Percentiles rank a stretch among this genome's conserved stretches.
phyloP scores from a whole-genome alignment of 2,888 invertebrate species.

The Himalopsyche tibetana region DNA sequence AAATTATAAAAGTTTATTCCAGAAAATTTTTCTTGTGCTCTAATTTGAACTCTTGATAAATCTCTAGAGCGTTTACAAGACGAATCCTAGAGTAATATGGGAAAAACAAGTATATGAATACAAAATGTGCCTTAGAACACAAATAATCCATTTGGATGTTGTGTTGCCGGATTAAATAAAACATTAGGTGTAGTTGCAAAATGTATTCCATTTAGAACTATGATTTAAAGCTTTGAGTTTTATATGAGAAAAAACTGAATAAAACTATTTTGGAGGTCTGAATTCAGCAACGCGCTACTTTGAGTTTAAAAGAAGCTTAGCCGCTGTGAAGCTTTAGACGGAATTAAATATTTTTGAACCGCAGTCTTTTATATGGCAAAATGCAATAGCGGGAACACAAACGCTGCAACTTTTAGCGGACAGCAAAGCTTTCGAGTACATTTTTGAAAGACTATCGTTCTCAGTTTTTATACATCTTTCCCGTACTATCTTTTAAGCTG shows the following conservation, averaged over 20 bases:
- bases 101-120: neutral
- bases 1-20: too few relatives aligned
- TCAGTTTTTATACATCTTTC: too few relatives aligned
- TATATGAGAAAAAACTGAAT: neutral
- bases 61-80: too few relatives aligned
- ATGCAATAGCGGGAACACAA: conserved; percentile 7
- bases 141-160: neutral
- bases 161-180: neutral
- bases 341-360: conserved; percentile 28
- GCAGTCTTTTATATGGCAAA: conserved; percentile 12
- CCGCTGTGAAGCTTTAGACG: neutral
- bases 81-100: neutral
- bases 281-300: neutral
- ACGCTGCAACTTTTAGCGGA: neutral
- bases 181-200: neutral
- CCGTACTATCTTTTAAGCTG: too few relatives aligned
- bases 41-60: too few relatives aligned
- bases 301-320: neutral
- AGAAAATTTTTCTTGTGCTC: too few relatives aligned
- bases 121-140: neutral
- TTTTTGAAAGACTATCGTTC: too few relatives aligned
- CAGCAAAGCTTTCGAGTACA: too few relatives aligned
- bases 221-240: neutral
- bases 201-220: conserved; percentile 14
- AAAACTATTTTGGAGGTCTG: neutral